Base-by-base conservation (phyloP, 2,888 invertebrate species). In the Craniophora ligustri region DNA sequence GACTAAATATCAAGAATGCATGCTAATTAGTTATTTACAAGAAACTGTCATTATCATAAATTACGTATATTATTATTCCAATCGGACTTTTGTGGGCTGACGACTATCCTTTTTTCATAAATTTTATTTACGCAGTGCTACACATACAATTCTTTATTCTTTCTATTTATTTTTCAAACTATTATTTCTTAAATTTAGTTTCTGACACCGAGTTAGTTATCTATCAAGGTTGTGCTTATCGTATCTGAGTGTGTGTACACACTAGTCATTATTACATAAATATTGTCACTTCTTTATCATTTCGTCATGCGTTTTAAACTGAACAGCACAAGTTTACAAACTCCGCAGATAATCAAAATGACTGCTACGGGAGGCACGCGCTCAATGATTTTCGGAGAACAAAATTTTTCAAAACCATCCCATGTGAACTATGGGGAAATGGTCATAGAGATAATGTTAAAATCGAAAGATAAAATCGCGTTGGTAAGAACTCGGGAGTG, bases 381-480 rank as follows among this genome's bases (percentile, higher is more conserved):
- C 7, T 58, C 67, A 35, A 72, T 86, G 23, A 72, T 86, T 59
- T 79, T 74, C 47, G 83, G 82, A 26, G 76, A 78, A 26, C 67
- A 74, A 50, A 71, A 78, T 59, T 72, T 78, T 53, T 60, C 48
- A 13, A 46, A 85, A 38, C 87, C 89, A 5, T 57, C 76, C 19
- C 83, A 88, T 66, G 73, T 81, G 72, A 88, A 88, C 66, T 85
- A 72, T 70, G 89, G 88, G 35, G 75, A 70, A 55, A 75, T 79
- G 59, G 53, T 76, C 7, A 59, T 87, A 28, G 81, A 87, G 45
- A 75, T 59, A 46, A 64, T 88, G 54, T 67, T 76, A 30, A 65
- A 59, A 14, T 63, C 66, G 38, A 79, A 78, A 54, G 67, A 82
- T n/a, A 82, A 77, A 64, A 47, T 74, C 6, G 85, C 86, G 19